Percentiles rank a stretch among this genome's conserved stretches.
phyloP scores from a whole-genome alignment of 2,888 invertebrate genomes.

The Hipparchia sbordonii region DNA sequence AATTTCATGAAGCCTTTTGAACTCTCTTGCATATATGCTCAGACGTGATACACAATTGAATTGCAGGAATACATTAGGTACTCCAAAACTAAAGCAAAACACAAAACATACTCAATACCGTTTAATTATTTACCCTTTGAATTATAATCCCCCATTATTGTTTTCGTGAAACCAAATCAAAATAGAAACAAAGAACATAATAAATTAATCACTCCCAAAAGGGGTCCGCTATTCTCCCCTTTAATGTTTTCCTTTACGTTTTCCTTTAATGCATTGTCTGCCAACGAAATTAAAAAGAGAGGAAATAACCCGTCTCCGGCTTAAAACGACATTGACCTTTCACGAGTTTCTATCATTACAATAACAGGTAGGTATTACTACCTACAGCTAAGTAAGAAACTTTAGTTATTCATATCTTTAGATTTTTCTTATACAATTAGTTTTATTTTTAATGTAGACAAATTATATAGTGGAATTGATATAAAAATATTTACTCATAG shows the following conservation, averaged over 20 bases:
- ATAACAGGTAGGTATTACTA: not conserved
- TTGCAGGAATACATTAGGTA: not conserved
- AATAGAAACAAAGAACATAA: conserved; percentile 79
- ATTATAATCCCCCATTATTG: conserved; percentile 30
- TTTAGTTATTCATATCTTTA: not conserved
- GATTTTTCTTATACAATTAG: too few species aligned
- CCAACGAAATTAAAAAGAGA: conserved; percentile 78
- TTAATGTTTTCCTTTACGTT: conserved; percentile 79
- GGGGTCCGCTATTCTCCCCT: conserved; percentile 72
- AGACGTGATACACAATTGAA: not conserved
- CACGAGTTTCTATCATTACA: conserved; percentile 27
- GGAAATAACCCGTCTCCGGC: conserved; percentile 68
- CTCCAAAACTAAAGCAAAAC: conserved; percentile 18
- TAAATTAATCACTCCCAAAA: conserved; percentile 79
- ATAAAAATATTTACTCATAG: too few species aligned
- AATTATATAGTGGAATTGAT: too few species aligned
- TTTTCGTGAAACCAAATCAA: conserved; percentile 59
- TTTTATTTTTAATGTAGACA: too few species aligned
- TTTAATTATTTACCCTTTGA: conserved; percentile 21
- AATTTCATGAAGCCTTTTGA: not conserved
- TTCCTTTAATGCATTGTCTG: conserved; percentile 79
- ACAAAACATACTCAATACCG: conserved; percentile 24
- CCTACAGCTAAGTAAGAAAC: not conserved
- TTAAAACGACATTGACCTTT: conserved; percentile 68
- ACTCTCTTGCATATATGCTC: not conserved